Evolutionary conservation across 2,888 invertebrate species (phyloP).

Genomic region (Nomada ruficornis): DNA sequence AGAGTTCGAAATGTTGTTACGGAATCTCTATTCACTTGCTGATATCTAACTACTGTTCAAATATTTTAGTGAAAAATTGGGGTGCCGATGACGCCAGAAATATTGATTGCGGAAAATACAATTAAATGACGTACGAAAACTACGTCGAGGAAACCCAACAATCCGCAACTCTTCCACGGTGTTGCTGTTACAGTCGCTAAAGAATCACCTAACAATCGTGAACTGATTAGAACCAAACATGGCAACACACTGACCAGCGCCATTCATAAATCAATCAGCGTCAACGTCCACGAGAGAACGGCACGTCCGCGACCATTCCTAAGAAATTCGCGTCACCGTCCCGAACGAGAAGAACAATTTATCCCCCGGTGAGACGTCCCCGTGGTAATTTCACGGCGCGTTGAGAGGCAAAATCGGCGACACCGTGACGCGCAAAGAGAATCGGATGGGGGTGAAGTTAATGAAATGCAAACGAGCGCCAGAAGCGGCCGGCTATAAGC

Average conservation of each 20-base stretch:
- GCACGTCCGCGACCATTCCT: background rate
- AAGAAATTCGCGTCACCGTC: background rate
- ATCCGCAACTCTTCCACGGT: background rate
- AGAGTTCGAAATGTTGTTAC: background rate
- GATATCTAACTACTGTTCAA: background rate
- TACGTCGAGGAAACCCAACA: too few relatives aligned
- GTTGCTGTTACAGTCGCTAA: too few relatives aligned
- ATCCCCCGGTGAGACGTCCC: slow-evolving; percentile 9
- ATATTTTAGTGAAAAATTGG: too few relatives aligned
- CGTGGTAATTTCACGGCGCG: slow-evolving; percentile 36
- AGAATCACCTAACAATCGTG: slow-evolving; percentile 6
- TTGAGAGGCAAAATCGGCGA: slow-evolving; percentile 52
- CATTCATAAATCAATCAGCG: slow-evolving; percentile 32
- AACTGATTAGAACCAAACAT: slow-evolving; percentile 9
- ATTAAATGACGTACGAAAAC: too few relatives aligned
- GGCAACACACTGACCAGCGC: background rate
- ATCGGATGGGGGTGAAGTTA: slow-evolving; percentile 72
- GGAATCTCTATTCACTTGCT: background rate
- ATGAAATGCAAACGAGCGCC: slow-evolving; percentile 79
- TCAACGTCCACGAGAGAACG: slow-evolving; percentile 31
- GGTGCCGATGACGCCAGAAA: too few relatives aligned
- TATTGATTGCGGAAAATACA: too few relatives aligned
- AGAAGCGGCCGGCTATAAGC: slow-evolving; percentile 57
- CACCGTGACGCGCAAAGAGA: slow-evolving; percentile 61
- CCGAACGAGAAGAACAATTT: slow-evolving; percentile 49